Conservation (phyloP, 2,113 vertebrate genomes). For the Centrocercus urophasianus region DNA sequence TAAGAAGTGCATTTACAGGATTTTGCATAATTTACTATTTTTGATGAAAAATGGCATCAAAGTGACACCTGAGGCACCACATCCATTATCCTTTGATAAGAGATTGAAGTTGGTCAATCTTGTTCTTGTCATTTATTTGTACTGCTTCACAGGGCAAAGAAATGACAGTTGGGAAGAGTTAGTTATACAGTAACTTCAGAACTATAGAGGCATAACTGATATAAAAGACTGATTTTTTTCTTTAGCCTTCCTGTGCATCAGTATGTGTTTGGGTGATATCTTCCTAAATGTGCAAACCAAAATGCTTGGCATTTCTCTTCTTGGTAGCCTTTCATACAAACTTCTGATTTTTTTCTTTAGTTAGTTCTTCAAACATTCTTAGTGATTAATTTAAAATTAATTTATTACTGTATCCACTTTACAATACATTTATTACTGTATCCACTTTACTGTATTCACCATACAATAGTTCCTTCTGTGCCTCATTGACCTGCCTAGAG, state of each 20-base stretch:
- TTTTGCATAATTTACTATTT: constrained; percentile 12
- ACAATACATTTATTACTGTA: background rate
- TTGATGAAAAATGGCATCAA: background rate
- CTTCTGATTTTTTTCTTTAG: background rate
- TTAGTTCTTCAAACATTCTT: accelerated
- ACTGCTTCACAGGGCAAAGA: background rate
- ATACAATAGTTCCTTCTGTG: background rate
- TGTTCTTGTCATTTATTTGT: background rate
- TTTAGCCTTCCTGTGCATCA: background rate
- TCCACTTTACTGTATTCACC: background rate
- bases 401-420: background rate
- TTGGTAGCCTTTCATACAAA: background rate
- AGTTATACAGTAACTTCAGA: background rate
- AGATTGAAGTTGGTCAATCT: background rate
- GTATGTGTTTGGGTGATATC: background rate
- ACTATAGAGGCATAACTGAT: background rate
- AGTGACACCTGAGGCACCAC: background rate
- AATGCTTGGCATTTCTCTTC: background rate
- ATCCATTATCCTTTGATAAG: background rate
- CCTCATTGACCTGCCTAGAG: background rate
- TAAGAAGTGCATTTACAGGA: accelerated
- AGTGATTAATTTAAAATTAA: background rate
- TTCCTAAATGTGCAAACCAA: background rate
- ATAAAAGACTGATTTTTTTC: background rate
- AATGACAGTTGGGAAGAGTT: background rate